phyloP scores from a whole-genome alignment of 1,140 invertebrate genomes.

The Caenorhabditis remanei region DNA sequence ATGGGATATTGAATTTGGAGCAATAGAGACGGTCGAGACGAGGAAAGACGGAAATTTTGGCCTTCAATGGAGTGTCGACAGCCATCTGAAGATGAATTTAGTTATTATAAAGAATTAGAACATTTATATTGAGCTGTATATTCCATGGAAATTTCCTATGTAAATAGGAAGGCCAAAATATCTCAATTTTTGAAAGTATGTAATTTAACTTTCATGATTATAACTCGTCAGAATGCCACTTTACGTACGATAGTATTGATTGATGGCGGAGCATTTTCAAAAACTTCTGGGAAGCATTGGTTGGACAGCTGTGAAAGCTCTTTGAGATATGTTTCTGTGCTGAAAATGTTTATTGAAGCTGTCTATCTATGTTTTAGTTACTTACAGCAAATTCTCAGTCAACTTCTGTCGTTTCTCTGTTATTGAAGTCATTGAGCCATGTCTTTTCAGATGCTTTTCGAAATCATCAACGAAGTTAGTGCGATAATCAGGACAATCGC shows the following conservation, averaged over 20 bases:
- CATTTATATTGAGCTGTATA: too few species aligned
- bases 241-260: constrained; percentile 1
- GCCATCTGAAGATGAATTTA: constrained; percentile 8
- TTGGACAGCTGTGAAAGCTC: not conserved
- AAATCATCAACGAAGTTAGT: constrained; percentile 28
- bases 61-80: not conserved
- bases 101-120: not conserved
- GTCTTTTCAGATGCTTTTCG: constrained; percentile 15
- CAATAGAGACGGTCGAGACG: not conserved
- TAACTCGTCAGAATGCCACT: too few species aligned
- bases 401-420: not conserved
- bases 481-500: not conserved
- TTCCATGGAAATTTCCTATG: too few species aligned
- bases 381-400: not conserved
- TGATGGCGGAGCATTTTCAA: not conserved
- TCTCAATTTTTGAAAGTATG: too few species aligned
- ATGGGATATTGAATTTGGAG: constrained; percentile 9
- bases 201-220: too few species aligned
- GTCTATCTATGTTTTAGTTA: not conserved
- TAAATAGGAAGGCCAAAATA: too few species aligned
- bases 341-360: not conserved
- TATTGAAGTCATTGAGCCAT: not conserved
- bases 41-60: constrained; percentile 1
- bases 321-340: not conserved
- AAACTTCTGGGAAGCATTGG: not conserved